Conservation (phyloP, 1,140 invertebrate species). For the Brachionus manjavacas region DNA sequence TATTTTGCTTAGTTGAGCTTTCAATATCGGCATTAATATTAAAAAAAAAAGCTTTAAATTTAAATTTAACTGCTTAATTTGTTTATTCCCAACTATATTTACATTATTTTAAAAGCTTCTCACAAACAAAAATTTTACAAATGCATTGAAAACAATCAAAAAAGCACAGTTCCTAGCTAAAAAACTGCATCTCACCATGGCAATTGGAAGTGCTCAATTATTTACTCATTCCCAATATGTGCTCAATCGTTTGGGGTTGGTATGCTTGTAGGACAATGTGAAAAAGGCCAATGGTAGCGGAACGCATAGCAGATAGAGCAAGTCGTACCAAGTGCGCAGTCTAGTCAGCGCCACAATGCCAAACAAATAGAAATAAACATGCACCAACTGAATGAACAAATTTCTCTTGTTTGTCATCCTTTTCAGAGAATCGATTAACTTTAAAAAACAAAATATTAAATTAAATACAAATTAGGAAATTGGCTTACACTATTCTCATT, state of each 20-base stretch:
- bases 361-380: conserved; percentile 28
- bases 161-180: neutral
- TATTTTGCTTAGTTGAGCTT: neutral
- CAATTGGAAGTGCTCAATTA: neutral
- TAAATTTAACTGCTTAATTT: neutral
- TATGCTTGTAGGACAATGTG: neutral
- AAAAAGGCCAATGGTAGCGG: conserved; percentile 9
- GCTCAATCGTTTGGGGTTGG: neutral
- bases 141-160: neutral
- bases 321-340: neutral
- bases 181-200: neutral
- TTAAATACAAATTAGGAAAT: neutral
- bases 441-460: neutral
- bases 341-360: neutral
- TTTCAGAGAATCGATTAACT: neutral
- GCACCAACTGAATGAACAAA: conserved; percentile 2
- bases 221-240: neutral
- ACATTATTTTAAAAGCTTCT: neutral
- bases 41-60: neutral
- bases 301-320: conserved; percentile 13
- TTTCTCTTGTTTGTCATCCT: neutral
- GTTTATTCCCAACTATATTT: neutral
- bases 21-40: neutral
- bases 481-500: neutral
- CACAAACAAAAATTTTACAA: neutral